A percentile compares a stretch with the other conserved stretches of the same genome.
These are phyloP conservation scores for Andricus quercusramuli DNA, from an alignment of 2,888 invertebrate species.

Conservation along the genomic window DNA sequence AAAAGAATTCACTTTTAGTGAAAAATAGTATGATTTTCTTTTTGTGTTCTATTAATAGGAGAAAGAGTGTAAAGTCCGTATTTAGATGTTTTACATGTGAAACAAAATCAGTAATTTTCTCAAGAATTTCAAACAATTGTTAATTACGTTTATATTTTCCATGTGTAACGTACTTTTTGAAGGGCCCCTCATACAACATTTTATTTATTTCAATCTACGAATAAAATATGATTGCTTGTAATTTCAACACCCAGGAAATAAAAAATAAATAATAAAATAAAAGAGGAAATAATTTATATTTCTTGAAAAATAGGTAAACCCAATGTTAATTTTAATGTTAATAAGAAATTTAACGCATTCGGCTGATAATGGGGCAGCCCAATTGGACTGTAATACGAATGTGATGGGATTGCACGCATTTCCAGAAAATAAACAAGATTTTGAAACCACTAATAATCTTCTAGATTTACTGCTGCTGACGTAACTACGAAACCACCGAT, in stretches of 20 bases:
- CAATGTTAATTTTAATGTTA: neutral
- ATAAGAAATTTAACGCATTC: neutral
- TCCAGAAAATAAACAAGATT: slow-evolving; percentile 4
- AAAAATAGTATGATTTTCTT: too few relatives aligned
- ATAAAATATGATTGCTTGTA: neutral
- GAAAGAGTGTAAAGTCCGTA: too few relatives aligned
- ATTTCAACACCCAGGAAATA: neutral
- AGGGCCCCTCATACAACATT: neutral
- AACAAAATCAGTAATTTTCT: too few relatives aligned
- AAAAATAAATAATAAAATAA: too few relatives aligned
- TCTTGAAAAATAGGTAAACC: neutral
- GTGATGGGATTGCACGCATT: neutral
- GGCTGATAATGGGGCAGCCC: neutral
- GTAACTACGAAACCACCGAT: slow-evolving; percentile 19
- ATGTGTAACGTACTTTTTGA: too few relatives aligned
- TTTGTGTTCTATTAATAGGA: too few relatives aligned
- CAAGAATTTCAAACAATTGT: too few relatives aligned
- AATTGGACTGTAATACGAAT: neutral
- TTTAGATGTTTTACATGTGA: too few relatives aligned
- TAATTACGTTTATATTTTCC: too few relatives aligned
- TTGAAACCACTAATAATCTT: slow-evolving; percentile 30
- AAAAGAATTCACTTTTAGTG: too few relatives aligned
- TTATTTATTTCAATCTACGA: neutral
- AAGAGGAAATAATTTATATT: neutral
- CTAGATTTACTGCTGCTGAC: slow-evolving; percentile 4